These are phyloP conservation scores for Pangasianodon gigas DNA, from an alignment of 2,113 vertebrate species.

Conservation along the genomic window DNA sequence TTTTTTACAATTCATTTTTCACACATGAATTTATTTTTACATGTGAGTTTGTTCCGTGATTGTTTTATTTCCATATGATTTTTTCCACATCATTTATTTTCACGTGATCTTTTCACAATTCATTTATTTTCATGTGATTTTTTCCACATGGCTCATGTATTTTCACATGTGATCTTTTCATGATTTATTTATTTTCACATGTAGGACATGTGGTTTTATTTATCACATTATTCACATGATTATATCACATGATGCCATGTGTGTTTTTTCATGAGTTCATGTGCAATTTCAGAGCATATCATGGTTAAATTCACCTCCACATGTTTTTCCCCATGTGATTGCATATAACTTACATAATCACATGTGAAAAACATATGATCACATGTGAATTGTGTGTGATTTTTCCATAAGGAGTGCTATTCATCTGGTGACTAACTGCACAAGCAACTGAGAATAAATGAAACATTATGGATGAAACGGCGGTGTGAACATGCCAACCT, in stretches of 20 bases:
- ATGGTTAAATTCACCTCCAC: neutral
- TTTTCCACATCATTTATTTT: neutral
- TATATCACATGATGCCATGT: neutral
- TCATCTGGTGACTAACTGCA: neutral
- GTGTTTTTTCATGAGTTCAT: neutral
- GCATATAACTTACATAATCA: neutral
- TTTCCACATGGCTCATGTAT: neutral
- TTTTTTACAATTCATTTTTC: no score
- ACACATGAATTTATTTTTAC: neutral
- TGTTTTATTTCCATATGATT: no score
- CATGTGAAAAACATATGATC: neutral
- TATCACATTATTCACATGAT: neutral
- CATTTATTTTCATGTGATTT: neutral
- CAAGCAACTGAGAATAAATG: neutral
- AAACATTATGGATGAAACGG: neutral
- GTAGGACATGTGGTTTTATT: neutral
- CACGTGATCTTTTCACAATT: neutral
- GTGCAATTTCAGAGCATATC: neutral
- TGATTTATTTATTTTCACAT: neutral
- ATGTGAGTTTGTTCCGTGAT: neutral
- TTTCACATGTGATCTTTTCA: neutral
- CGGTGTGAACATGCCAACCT: neutral
- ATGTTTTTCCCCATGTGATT: neutral
- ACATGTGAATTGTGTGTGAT: neutral
- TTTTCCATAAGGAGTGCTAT: neutral